Evolutionary conservation across 2,888 invertebrate species (phyloP).

Genomic region (Cepaea hortensis): DNA sequence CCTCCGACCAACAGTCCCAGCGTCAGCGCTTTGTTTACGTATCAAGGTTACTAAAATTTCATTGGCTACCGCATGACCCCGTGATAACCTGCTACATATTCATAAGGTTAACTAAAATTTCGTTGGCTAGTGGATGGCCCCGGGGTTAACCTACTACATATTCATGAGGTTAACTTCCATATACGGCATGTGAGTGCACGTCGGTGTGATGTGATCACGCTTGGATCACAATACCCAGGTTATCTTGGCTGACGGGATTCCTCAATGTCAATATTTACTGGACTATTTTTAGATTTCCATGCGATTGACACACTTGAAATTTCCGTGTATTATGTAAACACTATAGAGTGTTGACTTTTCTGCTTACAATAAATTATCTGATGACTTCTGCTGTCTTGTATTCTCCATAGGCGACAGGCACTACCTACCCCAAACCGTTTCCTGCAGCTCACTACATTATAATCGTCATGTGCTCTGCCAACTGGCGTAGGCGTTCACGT

Average conservation of each 20-base stretch:
- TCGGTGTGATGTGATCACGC: constrained; percentile 55
- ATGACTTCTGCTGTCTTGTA: no score
- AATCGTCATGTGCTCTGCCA: no score
- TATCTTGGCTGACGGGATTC: constrained; percentile 23
- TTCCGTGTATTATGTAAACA: no score
- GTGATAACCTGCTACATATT: constrained; percentile 63
- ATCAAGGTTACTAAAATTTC: constrained; percentile 40
- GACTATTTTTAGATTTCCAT: constrained; percentile 36
- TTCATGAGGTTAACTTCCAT: constrained; percentile 57
- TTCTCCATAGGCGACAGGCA: no score
- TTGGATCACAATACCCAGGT: constrained; percentile 41
- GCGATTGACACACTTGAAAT: background rate
- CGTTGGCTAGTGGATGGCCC: constrained; percentile 52
- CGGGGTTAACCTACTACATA: constrained; percentile 61
- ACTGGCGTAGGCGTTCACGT: no score
- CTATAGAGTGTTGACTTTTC: no score
- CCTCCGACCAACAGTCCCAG: constrained; percentile 51
- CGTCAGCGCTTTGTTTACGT: constrained; percentile 58
- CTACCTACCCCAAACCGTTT: no score
- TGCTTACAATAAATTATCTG: no score
- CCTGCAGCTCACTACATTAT: no score
- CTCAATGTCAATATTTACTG: constrained; percentile 31
- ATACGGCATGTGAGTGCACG: constrained; percentile 49
- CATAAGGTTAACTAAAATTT: constrained; percentile 51
- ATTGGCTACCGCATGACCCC: constrained; percentile 51